These are phyloP conservation scores for Ectemnius cavifrons DNA, from an alignment of 2,888 invertebrate genomes.

Conservation along the genomic window DNA sequence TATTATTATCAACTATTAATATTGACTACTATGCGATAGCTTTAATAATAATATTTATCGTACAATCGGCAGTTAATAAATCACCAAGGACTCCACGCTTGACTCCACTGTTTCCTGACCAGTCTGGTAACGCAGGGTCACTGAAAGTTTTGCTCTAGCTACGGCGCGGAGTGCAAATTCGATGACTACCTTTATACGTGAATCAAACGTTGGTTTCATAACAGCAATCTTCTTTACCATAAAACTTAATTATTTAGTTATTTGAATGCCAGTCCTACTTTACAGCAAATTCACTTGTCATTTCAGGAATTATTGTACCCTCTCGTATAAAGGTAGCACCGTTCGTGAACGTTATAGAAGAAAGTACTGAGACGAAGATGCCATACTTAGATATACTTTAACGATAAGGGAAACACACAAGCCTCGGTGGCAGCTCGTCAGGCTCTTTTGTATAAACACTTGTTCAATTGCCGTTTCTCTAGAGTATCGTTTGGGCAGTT, in stretches of 20 bases:
- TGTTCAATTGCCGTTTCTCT: constrained; percentile 39
- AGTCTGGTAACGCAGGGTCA: constrained; percentile 48
- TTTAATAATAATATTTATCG: constrained; percentile 71
- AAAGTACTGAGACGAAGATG: constrained; percentile 62
- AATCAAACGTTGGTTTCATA: not conserved
- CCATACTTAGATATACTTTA: constrained; percentile 66
- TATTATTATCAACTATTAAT: constrained; percentile 68
- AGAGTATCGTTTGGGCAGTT: constrained; percentile 11
- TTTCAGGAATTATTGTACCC: not conserved
- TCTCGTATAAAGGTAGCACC: constrained; percentile 49
- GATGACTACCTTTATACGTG: constrained; percentile 3
- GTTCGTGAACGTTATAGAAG: constrained; percentile 37
- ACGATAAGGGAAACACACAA: constrained; percentile 42
- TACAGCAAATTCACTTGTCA: not conserved
- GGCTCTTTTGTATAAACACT: constrained; percentile 48
- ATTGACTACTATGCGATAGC: constrained; percentile 73
- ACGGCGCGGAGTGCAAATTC: no score
- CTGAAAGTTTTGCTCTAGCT: constrained; percentile 26
- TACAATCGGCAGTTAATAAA: constrained; percentile 60
- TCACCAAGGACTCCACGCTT: constrained; percentile 46
- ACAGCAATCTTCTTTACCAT: no score
- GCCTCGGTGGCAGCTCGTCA: constrained; percentile 27
- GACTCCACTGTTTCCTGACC: constrained; percentile 48
- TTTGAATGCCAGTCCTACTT: not conserved
- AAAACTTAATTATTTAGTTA: no score